Conservation (phyloP, 2,888 invertebrate species). For the Gibbula magus region DNA sequence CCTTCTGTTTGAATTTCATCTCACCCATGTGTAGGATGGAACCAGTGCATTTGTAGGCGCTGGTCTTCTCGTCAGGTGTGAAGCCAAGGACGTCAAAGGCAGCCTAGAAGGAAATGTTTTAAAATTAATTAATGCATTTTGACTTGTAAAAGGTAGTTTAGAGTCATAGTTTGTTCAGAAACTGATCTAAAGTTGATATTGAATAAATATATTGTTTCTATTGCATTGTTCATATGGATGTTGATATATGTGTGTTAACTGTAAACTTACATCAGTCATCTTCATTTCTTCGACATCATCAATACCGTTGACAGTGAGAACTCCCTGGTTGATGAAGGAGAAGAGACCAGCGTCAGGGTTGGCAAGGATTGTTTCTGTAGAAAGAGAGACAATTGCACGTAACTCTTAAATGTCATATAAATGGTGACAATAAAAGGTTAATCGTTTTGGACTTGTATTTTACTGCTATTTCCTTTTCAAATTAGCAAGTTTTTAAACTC, state of each 20-base stretch:
- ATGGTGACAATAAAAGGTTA: too few species aligned
- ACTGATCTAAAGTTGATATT: too few species aligned
- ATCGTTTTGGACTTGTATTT: too few species aligned
- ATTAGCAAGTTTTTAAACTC: too few species aligned
- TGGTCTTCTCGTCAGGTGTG: conserved; percentile 92
- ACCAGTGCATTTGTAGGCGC: conserved; percentile 98
- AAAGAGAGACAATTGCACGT: neutral
- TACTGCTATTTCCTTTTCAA: too few species aligned
- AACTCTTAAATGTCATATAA: too few species aligned
- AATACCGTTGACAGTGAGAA: conserved; percentile 91
- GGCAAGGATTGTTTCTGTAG: conserved; percentile 86
- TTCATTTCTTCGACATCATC: conserved; percentile 95
- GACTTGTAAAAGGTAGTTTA: too few species aligned
- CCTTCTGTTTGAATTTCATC: conserved; percentile 99
- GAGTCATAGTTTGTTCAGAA: too few species aligned
- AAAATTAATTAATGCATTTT: conserved; percentile 84
- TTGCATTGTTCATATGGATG: too few species aligned
- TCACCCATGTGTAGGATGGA: conserved; percentile 99
- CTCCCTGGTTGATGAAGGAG: conserved; percentile 96
- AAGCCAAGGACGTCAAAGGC: conserved; percentile 99
- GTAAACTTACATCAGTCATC: conserved; percentile 67
- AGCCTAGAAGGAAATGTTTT: conserved; percentile 86
- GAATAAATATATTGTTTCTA: too few species aligned
- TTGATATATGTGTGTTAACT: neutral
- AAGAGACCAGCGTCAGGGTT: conserved; percentile 86